These are phyloP conservation scores for Callipepla squamata DNA, from an alignment of 2,113 vertebrate genomes.

Conservation along the genomic window DNA sequence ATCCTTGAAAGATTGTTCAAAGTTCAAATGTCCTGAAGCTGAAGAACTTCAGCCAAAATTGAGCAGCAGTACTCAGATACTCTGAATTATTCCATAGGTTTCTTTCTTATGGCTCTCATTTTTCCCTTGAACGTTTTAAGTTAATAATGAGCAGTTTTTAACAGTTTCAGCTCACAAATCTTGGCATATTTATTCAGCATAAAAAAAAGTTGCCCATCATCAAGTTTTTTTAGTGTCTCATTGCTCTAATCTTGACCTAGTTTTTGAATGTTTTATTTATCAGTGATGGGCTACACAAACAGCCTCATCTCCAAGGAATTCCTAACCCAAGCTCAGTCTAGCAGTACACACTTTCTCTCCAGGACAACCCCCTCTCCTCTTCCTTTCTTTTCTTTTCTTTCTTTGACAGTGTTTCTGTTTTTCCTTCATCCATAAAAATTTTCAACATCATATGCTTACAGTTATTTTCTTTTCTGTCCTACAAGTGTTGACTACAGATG, in stretches of 20 bases:
- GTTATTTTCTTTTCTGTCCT: constrained; percentile 5
- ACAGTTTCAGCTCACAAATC: constrained; percentile 13
- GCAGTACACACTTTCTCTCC: neutral
- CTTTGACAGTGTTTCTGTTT: neutral
- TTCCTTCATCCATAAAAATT: neutral
- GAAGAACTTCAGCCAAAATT: neutral
- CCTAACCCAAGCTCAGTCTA: neutral
- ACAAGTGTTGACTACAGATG: neutral
- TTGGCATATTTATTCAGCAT: constrained; percentile 41
- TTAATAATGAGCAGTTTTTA: constrained; percentile 35
- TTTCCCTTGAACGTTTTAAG: neutral
- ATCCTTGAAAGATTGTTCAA: neutral
- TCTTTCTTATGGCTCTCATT: neutral
- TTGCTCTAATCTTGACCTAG: constrained; percentile 58
- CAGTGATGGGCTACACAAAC: neutral
- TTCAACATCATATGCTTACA: neutral
- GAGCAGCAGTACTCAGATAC: neutral
- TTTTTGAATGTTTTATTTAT: constrained; percentile 52
- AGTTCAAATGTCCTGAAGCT: neutral
- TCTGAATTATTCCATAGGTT: neutral
- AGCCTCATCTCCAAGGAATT: neutral
- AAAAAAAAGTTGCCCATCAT: constrained; percentile 38
- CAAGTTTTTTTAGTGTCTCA: constrained; percentile 29
- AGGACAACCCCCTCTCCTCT: neutral
- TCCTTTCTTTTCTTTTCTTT: constrained; percentile 10